Evolutionary conservation across 37 sponge, comb jelly and placozoan genomes (phyloP).

Genomic region (Spongilla lacustris): DNA sequence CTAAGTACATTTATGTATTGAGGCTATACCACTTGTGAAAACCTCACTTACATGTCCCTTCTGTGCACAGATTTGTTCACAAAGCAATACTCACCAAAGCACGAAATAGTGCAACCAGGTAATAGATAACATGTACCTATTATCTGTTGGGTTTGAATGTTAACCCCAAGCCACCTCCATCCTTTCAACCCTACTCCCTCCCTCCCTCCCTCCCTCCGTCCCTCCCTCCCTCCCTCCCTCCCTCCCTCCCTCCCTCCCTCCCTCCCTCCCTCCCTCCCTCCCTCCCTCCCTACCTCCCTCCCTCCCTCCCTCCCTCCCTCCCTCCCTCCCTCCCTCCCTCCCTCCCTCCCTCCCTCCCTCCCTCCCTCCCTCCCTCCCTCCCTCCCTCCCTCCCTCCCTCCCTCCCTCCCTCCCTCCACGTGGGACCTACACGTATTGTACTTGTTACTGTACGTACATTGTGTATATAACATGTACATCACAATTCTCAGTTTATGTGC

Average conservation of each 20-base stretch:
- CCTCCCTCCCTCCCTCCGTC: conserved; percentile 8
- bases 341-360: neutral
- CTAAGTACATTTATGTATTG: no score
- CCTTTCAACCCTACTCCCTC: neutral
- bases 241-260: conserved; percentile 16
- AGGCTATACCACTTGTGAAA: no score
- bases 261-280: conserved; percentile 14
- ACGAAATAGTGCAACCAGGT: neutral
- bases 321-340: neutral
- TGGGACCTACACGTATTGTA: no score
- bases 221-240: conserved; percentile 12
- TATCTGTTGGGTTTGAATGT: no score
- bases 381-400: neutral
- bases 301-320: conserved; percentile 9
- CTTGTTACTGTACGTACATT: no score
- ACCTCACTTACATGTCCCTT: neutral
- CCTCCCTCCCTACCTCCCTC: conserved; percentile 12
- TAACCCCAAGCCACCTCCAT: neutral
- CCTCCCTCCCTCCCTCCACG: no score
- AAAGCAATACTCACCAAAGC: neutral
- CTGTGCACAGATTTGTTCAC: neutral
- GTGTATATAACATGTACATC: no score
- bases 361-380: neutral
- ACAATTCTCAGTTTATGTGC: no score
- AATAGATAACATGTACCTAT: neutral